Evolutionary conservation across 2,797 vertebrate species (phyloP).

Genomic region (Sorex maritimensis): DNA sequence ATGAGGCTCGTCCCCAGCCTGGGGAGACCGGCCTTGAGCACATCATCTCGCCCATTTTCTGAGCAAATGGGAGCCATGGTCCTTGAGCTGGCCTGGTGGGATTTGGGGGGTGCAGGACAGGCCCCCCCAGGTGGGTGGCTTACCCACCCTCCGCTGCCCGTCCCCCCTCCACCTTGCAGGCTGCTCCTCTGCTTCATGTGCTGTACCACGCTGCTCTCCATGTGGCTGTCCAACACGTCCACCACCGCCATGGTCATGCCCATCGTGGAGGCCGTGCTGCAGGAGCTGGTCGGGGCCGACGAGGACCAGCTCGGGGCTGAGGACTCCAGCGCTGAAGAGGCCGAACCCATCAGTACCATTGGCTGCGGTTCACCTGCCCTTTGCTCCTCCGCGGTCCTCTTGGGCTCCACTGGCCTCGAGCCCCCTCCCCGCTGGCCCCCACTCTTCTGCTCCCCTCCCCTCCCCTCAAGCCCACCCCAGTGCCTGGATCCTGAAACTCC

Average conservation of each 20-base stretch:
- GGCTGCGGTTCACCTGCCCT: conserved; percentile 38
- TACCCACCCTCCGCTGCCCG: too few species aligned
- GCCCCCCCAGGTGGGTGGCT: too few species aligned
- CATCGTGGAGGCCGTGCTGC: conserved; percentile 97
- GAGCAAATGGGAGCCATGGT: too few species aligned
- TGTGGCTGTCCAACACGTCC: conserved; percentile 99
- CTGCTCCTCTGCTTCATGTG: conserved; percentile 99
- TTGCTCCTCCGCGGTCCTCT: neutral
- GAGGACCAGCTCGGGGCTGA: conserved; percentile 90
- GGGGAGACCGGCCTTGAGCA: too few species aligned
- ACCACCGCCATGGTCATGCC: conserved; percentile 99
- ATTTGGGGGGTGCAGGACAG: too few species aligned
- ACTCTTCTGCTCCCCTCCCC: neutral
- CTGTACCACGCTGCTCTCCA: conserved; percentile 97
- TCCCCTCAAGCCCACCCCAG: neutral
- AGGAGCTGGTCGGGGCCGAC: conserved; percentile 96
- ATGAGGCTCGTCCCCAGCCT: too few species aligned
- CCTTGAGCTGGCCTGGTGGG: too few species aligned
- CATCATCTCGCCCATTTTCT: too few species aligned
- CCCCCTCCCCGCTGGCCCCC: neutral
- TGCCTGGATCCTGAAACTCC: neutral
- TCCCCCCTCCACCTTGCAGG: conserved; percentile 88
- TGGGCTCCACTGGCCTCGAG: rapidly evolving
- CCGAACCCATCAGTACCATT: conserved; percentile 89
- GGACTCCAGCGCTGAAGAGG: conserved; percentile 84